Percentiles rank a stretch among this genome's conserved stretches.
These are phyloP conservation scores for Eurosta solidaginis DNA, from an alignment of 1,140 invertebrate species.

Conservation along the genomic window DNA sequence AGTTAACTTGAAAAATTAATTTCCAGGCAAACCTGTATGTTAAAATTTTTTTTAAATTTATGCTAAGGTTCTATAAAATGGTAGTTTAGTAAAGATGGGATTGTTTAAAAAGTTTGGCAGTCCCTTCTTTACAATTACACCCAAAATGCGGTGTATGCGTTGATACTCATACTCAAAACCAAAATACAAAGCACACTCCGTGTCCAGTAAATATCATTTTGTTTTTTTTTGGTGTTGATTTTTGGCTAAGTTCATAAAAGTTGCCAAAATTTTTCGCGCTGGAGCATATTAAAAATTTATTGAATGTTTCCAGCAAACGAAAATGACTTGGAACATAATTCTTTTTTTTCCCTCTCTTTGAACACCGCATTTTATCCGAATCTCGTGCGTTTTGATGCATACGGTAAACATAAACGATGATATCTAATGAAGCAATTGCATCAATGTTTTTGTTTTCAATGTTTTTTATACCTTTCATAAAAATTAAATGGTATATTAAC, in stretches of 20 bases:
- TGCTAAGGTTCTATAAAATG: too few relatives aligned
- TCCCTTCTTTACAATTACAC: too few relatives aligned
- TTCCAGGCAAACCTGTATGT: too few relatives aligned
- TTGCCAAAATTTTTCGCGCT: not conserved
- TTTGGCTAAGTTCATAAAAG: not conserved
- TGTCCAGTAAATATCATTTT: not conserved
- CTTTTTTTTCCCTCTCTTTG: not conserved
- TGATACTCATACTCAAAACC: too few relatives aligned
- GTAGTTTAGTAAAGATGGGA: too few relatives aligned
- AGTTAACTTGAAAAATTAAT: too few relatives aligned
- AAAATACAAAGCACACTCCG: too few relatives aligned
- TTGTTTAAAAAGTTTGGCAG: too few relatives aligned
- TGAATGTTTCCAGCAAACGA: not conserved
- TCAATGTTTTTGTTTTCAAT: not conserved
- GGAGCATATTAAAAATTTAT: not conserved
- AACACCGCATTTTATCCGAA: not conserved
- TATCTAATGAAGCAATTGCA: not conserved
- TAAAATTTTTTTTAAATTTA: too few relatives aligned
- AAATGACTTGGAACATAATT: not conserved
- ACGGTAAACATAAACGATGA: not conserved
- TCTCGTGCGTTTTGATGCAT: not conserved
- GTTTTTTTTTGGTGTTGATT: not conserved
- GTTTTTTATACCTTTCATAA: too few relatives aligned
- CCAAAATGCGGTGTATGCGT: too few relatives aligned
- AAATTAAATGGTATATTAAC: too few relatives aligned